phyloP scores from a whole-genome alignment of 1,140 invertebrate genomes.

The Diuraphis noxia region DNA sequence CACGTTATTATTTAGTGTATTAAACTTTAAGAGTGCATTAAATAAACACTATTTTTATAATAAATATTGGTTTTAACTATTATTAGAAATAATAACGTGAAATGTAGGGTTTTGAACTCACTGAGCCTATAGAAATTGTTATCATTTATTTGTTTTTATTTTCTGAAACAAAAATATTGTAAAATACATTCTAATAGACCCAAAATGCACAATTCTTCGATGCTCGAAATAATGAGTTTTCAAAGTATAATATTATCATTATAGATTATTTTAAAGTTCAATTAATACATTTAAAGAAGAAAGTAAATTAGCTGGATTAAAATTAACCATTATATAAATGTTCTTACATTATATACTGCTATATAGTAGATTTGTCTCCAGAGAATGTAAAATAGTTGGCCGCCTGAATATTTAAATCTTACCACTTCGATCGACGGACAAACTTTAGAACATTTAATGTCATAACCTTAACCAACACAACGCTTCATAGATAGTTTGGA shows the following conservation, averaged over 20 bases:
- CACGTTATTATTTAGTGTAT: background rate
- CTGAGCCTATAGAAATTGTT: background rate
- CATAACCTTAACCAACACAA: background rate
- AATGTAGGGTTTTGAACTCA: background rate
- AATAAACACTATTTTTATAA: background rate
- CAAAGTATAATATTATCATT: background rate
- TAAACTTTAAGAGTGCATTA: background rate
- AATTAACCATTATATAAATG: background rate
- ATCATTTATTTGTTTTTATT: background rate
- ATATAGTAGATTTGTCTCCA: background rate
- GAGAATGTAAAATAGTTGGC: background rate
- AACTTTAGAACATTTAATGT: background rate
- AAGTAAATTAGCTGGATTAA: background rate
- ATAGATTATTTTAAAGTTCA: background rate
- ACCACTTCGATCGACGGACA: background rate
- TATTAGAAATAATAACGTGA: background rate
- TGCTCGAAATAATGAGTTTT: background rate
- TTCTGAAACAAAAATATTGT: background rate
- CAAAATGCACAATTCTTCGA: background rate
- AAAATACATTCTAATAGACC: background rate
- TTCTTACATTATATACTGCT: background rate
- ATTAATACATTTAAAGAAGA: background rate
- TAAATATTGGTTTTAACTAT: background rate
- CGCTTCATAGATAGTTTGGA: background rate
- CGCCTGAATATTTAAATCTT: background rate